These are phyloP conservation scores for Drosophila algonquin DNA, from an alignment of 2,888 invertebrate genomes.

Conservation along the genomic window DNA sequence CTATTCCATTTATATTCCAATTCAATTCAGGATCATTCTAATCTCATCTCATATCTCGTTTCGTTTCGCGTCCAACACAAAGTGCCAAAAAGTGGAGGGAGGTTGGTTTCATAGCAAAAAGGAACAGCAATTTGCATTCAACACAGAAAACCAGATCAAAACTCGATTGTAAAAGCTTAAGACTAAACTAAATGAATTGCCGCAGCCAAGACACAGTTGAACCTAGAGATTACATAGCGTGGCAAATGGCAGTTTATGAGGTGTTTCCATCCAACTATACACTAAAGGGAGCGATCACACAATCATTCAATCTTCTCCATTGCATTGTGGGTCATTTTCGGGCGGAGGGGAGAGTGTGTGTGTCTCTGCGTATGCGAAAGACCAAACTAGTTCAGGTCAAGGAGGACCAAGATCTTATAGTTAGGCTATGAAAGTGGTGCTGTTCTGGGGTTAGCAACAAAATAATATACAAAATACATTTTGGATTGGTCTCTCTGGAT, in stretches of 20 bases:
- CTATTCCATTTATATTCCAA: neutral
- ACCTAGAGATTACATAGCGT: conserved; percentile 52
- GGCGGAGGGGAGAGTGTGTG: neutral
- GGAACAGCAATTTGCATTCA: conserved; percentile 69
- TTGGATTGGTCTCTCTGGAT: conserved; percentile 15
- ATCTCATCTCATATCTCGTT: conserved; percentile 19
- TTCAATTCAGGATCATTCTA: conserved; percentile 21
- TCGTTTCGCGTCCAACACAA: conserved; percentile 52
- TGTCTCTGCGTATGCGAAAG: neutral
- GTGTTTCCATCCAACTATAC: conserved; percentile 35
- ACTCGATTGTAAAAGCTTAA: conserved; percentile 75
- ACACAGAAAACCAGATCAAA: conserved; percentile 53
- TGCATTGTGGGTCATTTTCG: neutral
- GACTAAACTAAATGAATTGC: conserved; percentile 71
- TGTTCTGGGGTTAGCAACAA: neutral
- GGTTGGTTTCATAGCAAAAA: conserved; percentile 55
- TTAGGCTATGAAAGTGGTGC: conserved; percentile 13
- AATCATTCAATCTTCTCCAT: conserved; percentile 3
- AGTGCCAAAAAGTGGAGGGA: conserved; percentile 50
- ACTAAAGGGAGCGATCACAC: conserved; percentile 16
- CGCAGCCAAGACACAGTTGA: conserved; percentile 56
- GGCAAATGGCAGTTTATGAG: conserved; percentile 57
- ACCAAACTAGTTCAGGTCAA: conserved; percentile 20
- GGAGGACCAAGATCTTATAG: conserved; percentile 22
- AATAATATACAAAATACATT: conserved; percentile 4